Base-by-base conservation (phyloP, 2,888 invertebrate genomes). In the Eupithecia inturbata region DNA sequence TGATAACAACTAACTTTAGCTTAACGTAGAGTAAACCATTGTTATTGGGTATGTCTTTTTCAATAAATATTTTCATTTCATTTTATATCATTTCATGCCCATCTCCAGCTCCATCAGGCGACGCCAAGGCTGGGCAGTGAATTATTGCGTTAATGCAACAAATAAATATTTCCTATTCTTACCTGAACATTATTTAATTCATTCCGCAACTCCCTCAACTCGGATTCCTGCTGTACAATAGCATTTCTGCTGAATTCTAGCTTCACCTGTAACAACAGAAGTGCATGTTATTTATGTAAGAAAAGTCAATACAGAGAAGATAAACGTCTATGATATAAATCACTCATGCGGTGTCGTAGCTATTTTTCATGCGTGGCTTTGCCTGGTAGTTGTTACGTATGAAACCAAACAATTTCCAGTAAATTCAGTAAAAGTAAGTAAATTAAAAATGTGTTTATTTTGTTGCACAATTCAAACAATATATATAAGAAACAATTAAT, bases 201-300 rank as follows among this genome's bases (percentile, higher is more conserved):
- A 39, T 75, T 85, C 53, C 81, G 88, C 6, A 91, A 74, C 41
- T 90, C 89, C 19, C 92, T 82, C 0, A 92, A 71, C 53, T 89
- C 83, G 0, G 88, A 81, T 63, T 93, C 91, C 72, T 90, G 89
- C 31, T 91, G 83, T 0, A 90, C 85, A 72, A 91, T 91, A 0
- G 87, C 81, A 14, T 86, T 86, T 75, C 92, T 85, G n/a, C 84
- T 87, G 69, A 86, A 89, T 36, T 88, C 93, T 81, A 93, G 72
- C 81, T 91, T 91, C 0, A 87, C 81, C 89, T 92, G 83, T 0
- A 87, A 83, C 77, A 70, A 83, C 60, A 63, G 33, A 64, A 64
- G 19, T 4, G 62, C 31, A 31, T 31, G 19, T 62, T 62, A 62
- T 53, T 53, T 53, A 53, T n/a, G 12, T 26, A 4, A 12, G 22